Percentiles rank a stretch among this genome's conserved stretches.
Conservation (phyloP, 2,113 vertebrate genomes). For the Neopipo cinnamomea region DNA sequence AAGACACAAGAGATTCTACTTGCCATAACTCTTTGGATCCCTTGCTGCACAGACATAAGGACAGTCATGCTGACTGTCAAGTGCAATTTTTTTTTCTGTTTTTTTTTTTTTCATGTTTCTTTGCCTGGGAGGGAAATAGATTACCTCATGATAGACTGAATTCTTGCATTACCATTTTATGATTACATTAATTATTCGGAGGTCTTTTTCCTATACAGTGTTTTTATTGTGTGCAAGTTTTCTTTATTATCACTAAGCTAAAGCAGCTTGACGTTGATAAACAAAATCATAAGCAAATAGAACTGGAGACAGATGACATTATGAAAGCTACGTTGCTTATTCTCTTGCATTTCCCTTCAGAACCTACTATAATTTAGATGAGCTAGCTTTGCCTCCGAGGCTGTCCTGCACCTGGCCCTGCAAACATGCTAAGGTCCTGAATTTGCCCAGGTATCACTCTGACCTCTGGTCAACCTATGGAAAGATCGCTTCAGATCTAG, state of each 20-base stretch:
- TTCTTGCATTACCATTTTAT: background rate
- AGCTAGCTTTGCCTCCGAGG: background rate
- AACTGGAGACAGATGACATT: background rate
- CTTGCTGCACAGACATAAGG: background rate
- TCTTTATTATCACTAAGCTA: background rate
- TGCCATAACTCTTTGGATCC: background rate
- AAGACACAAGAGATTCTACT: background rate
- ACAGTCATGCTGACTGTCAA: background rate
- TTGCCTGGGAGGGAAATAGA: background rate
- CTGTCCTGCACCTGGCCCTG: background rate
- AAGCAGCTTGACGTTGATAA: background rate
- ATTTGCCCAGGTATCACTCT: background rate
- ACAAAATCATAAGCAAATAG: background rate
- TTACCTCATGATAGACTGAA: background rate
- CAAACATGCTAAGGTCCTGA: background rate
- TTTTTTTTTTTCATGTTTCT: background rate
- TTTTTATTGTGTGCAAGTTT: background rate
- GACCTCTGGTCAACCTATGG: background rate
- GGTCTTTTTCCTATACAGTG: background rate
- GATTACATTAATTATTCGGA: background rate
- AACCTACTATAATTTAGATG: background rate
- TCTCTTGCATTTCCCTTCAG: background rate
- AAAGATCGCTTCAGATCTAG: accelerated
- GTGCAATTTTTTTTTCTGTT: background rate
- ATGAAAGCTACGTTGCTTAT: accelerated